These are phyloP conservation scores for Mantis religiosa DNA, from an alignment of 2,888 invertebrate genomes.

Conservation along the genomic window DNA sequence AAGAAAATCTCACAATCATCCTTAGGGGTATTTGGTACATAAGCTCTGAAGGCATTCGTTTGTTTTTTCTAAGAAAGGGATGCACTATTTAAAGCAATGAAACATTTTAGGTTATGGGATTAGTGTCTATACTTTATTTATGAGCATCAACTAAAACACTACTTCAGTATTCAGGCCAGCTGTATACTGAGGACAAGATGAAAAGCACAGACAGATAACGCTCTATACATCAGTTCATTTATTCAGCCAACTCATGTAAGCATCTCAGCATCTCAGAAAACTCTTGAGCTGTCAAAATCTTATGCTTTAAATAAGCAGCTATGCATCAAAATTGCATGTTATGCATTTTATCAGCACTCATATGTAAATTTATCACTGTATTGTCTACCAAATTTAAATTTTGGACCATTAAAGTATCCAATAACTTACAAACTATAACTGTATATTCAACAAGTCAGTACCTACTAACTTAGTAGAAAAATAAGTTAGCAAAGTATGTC, in stretches of 20 bases:
- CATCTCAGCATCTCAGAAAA: not conserved
- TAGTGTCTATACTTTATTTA: not conserved
- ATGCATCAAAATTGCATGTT: not conserved
- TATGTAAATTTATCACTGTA: not conserved
- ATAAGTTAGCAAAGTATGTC: not conserved
- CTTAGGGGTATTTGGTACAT: not conserved
- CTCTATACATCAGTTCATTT: not conserved
- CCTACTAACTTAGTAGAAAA: not conserved
- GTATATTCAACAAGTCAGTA: not conserved
- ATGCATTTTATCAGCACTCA: not conserved
- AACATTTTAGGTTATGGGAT: not conserved
- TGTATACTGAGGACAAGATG: not conserved
- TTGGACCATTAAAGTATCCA: not conserved
- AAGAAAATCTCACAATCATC: not conserved
- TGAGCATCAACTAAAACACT: not conserved
- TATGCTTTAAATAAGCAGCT: not conserved
- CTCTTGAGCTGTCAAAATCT: not conserved
- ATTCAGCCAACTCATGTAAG: not conserved
- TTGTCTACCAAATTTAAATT: not conserved
- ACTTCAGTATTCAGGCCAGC: not conserved
- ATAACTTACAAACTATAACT: not conserved
- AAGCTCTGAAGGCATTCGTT: not conserved
- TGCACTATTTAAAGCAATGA: not conserved
- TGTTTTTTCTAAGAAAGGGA: not conserved
- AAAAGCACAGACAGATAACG: not conserved